phyloP scores from a whole-genome alignment of 2,113 vertebrate species.

The Phrynocephalus versicolor region DNA sequence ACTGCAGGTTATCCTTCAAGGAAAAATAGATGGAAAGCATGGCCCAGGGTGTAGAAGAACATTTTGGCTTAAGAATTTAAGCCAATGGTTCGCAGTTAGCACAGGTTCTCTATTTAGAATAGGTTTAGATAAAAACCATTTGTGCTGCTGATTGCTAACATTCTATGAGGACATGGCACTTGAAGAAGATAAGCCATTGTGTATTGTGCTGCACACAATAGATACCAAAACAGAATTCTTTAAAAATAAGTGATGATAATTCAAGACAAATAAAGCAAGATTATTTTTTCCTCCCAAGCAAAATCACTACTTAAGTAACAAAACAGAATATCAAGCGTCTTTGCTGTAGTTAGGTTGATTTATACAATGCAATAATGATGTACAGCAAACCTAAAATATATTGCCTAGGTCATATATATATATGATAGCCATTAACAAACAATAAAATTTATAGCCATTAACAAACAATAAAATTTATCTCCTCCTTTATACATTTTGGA shows the following conservation, averaged over 20 bases:
- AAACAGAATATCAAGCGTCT: background rate
- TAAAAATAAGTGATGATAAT: background rate
- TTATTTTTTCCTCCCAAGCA: background rate
- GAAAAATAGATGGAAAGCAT: no score
- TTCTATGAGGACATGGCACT: no score
- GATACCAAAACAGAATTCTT: background rate
- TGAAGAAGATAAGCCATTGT: background rate
- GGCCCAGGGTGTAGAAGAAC: no score
- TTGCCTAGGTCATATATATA: conserved; percentile 15
- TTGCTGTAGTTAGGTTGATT: background rate
- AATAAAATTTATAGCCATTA: conserved; percentile 24
- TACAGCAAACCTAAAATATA: background rate
- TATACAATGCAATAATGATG: conserved; percentile 6
- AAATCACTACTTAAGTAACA: conserved; percentile 3
- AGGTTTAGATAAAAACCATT: no score
- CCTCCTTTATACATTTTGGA: conserved; percentile 25
- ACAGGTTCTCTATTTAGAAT: no score
- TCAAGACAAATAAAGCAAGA: background rate
- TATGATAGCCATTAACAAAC: conserved; percentile 23
- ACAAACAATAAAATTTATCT: conserved; percentile 7
- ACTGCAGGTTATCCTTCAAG: no score
- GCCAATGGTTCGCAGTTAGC: no score
- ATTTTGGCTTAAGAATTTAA: no score
- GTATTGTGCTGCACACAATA: background rate
- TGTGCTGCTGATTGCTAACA: no score